These are phyloP conservation scores for Trididemnum clinides DNA, from an alignment of 23 tunicate species.

Conservation along the genomic window DNA sequence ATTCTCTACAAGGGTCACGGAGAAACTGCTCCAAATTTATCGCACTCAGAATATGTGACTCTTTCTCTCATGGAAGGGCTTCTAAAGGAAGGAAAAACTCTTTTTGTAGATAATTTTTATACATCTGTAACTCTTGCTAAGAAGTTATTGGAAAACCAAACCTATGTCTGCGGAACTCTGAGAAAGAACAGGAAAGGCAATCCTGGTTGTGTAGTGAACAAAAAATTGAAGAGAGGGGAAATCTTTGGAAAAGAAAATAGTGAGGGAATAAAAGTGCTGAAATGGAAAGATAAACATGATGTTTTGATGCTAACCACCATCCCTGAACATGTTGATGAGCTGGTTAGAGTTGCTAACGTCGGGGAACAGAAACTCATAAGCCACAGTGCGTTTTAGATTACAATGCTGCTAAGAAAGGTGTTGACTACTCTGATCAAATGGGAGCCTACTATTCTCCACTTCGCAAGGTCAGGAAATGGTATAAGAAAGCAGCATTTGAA, in stretches of 20 bases:
- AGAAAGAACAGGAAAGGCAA: neutral
- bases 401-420: neutral
- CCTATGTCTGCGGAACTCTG: neutral
- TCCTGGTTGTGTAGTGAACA: neutral
- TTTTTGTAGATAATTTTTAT: neutral
- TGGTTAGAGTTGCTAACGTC: neutral
- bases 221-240: neutral
- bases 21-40: neutral
- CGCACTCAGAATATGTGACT: neutral
- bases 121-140: neutral
- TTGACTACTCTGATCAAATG: neutral
- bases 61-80: neutral
- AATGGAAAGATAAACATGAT: neutral
- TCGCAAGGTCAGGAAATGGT: neutral
- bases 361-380: neutral
- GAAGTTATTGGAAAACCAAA: neutral
- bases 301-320: neutral
- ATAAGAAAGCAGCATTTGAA: neutral
- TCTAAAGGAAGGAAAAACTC: neutral
- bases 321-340: neutral
- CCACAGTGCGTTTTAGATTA: neutral
- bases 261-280: neutral
- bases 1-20: neutral
- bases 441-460: neutral
- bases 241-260: neutral